Evolutionary conservation across 2,888 invertebrate genomes (phyloP), one percentile per base, ranked within the genome.

Genomic region (Zaprionus bogoriensis): DNA sequence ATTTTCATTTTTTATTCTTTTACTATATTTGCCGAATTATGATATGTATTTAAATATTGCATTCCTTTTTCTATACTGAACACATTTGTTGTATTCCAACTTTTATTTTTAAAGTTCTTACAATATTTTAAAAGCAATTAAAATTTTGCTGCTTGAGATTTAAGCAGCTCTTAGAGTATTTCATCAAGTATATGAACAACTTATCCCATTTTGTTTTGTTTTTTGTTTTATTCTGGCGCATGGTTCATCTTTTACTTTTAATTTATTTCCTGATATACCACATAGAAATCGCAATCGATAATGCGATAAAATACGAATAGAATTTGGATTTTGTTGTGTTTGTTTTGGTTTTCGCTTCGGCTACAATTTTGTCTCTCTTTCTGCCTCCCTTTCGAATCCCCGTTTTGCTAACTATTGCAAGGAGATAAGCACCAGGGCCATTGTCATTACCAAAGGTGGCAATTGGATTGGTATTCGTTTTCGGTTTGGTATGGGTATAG

Each of bases 201-300:
- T 45, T 28, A 42, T 42, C 4, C 7, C 10, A 17, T 30, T 19
- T 14, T 22, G 30, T 36, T 7, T 22, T 14, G 6, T 36, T 54
- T 36, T 10, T 14, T 32, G 25, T 23, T 4, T n/a, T 23, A 67
- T 53, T 68, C 59, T 55, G 57, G 36, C 54, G 57, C 66, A 73
- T 74, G 74, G 71, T 57, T 74, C 60, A 54, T 52, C 57, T 66
- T 45, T 65, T 82, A 62, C 66, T 78, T 72, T 69, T 73, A 73
- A 77, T 83, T 77, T 74, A 77, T 80, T 85, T 71, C 74, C 80
- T 80, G 77, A 72, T 74, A 68, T 57, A 55, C 55, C 68, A 46
- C 65, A 62, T 62, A 62, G 83, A 84, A 84, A 86, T 86, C 69
- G 81, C 66, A 86, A 81, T 86, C 87, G 81, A 86, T 86, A 81